Base-by-base conservation (phyloP, 2,113 vertebrate genomes). In the Misgurnus anguillicaudatus region DNA sequence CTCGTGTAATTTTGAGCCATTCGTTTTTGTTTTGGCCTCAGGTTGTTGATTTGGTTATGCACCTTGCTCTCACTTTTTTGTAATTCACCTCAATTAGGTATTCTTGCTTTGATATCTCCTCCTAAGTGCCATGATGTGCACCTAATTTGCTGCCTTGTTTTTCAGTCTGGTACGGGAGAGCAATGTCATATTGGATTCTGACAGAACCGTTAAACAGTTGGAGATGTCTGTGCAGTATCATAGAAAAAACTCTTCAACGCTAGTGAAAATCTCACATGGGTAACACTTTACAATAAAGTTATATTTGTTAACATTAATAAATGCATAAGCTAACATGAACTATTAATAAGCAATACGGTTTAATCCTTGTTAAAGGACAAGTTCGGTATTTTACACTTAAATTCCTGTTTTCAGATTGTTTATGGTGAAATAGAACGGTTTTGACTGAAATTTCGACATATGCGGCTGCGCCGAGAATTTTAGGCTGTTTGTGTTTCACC, bases 81-180 rank as follows among this genome's bases (percentile, higher is more conserved):
- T 62, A 16, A n/a, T 21, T 6, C 31, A 72, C 64, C 60, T 11
- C 16, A 14, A 71, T 67, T 73, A 68, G 63, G 55, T 73, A 13
- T 78, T 76, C 13, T 63, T 67, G 73, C 68, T 80, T 80, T 51
- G 42, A 61, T 66, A 62, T 57, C 47, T 55, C 51, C 19, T 47
- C 68, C 39, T 42, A 78, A 57, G 39, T 74, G 62, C 38, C 31
- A 65, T 62, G 70, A 36, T 19, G 14, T 55, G 58, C 73, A 61
- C 67, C 41, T 66, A 62, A 78, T 68, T 83, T 64, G 39, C 62
- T 24, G 48, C 42, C n/a, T 45, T 70, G 36, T 17, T 72, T 36
- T 80, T 83, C 57, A 76, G 60, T 11, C 31, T 66, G 53, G 31
- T 58, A 69, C 57, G 10, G 17, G 38, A 24, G 42, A 58, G n/a